Evolutionary conservation across 2,797 vertebrate species (phyloP), one percentile per base, ranked within the genome.

Genomic region (Bucorvus abyssinicus): DNA sequence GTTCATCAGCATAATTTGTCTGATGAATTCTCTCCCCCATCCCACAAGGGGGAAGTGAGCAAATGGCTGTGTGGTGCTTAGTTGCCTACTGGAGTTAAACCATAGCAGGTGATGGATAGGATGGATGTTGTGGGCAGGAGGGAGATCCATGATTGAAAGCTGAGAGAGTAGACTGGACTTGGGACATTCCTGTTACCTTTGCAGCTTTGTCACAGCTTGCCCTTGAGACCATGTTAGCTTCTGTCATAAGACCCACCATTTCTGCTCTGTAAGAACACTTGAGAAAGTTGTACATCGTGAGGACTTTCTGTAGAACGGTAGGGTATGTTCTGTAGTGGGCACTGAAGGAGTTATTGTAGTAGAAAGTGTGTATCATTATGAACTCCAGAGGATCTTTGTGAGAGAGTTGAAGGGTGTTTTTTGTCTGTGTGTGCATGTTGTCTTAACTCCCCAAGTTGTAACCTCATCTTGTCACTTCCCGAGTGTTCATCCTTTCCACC

Each of bases 181-280:
- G 38, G 38, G 70, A 92, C 32, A 56, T 45, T 15, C 3, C 0
- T 68, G 5, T 56, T 40, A n/a, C 3, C 57, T 91, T 87, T 52
- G 24, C 47, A 53, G 2, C 27, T 94, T 60, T 78, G 13, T 84
- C 49, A 56, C 18, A 77, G 38, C 19, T 90, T 83, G 40, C 14
- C 24, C 34, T 32, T 86, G 53, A 74, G 73, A 38, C 24, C 14
- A 5, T 15, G 7, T 44, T 57, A 52, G 12, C 29, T 84, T 76
- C 59, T 68, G 7, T 82, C 0, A 0, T 77, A 36, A 63, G 30
- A 78, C 14, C 8, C 8, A n/a, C 19, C 14, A 1, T 81, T 92
- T 84, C 4, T 68, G 3, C 14, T 80, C 59, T 57, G 5, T 87
- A 34, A 76, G 42, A 42, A 61, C 19, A 29, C 6, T 27, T 83